Evolutionary conservation across 2,113 vertebrate species (phyloP).

Genomic region (Malurus cyaneus): DNA sequence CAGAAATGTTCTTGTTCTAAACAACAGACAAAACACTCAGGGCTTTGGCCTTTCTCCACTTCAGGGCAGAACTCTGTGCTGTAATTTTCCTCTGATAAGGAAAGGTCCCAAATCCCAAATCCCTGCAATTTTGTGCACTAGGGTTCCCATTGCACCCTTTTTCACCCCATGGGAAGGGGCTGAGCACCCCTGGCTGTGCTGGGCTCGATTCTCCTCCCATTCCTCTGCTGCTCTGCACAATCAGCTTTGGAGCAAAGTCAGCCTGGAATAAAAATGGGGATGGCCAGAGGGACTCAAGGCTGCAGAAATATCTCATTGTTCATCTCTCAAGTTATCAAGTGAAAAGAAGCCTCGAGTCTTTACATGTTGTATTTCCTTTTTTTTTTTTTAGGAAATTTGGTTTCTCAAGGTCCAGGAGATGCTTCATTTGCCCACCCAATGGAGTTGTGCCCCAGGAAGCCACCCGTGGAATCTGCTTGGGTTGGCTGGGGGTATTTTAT

Average conservation of each 20-base stretch:
- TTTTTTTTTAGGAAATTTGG: neutral
- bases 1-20: neutral
- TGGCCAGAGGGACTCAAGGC: neutral
- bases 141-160: neutral
- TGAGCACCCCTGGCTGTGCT: neutral
- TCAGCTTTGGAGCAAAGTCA: neutral
- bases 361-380: neutral
- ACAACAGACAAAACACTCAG: neutral
- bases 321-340: neutral
- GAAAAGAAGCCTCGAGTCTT: neutral
- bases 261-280: fast-evolving
- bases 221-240: neutral
- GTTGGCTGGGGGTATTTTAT: neutral
- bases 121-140: too few species aligned
- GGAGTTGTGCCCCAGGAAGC: too few species aligned
- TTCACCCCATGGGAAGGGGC: fast-evolving
- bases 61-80: neutral
- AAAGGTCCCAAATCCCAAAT: neutral
- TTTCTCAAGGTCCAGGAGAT: neutral
- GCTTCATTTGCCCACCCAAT: too few species aligned
- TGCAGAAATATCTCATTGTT: neutral
- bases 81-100: neutral
- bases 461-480: too few species aligned
- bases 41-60: neutral
- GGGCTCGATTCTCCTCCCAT: neutral